These are phyloP conservation scores for Drosophila neonasuta DNA, from an alignment of 2,888 invertebrate species.

Conservation along the genomic window DNA sequence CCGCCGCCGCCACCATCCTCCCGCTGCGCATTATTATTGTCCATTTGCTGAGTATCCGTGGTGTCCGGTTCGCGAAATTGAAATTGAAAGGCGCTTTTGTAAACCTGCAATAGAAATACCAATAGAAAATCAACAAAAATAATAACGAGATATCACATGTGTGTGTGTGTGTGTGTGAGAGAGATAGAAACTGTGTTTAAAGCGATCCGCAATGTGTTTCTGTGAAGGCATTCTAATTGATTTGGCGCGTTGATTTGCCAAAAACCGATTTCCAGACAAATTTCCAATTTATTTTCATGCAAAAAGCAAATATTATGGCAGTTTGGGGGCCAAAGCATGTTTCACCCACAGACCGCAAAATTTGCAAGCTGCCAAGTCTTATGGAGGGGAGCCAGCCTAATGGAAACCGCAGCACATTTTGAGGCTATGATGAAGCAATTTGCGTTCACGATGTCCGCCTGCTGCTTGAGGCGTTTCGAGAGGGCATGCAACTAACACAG, in stretches of 20 bases:
- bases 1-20: constrained; percentile 35
- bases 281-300: constrained; percentile 74
- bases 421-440: constrained; percentile 76
- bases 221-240: constrained; percentile 72
- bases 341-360: constrained; percentile 61
- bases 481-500: constrained; percentile 41
- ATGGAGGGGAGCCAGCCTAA: constrained; percentile 52
- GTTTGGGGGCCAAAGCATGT: constrained; percentile 30
- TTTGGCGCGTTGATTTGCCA: constrained; percentile 64
- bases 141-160: constrained; percentile 40
- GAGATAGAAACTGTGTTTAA: background rate
- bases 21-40: constrained; percentile 60
- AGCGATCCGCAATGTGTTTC: background rate
- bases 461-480: constrained; percentile 64
- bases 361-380: constrained; percentile 68
- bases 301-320: constrained; percentile 70
- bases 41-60: constrained; percentile 69
- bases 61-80: constrained; percentile 81
- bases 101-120: constrained; percentile 66
- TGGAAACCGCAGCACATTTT: constrained; percentile 76
- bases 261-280: constrained; percentile 59
- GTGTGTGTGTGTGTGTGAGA: too few relatives aligned
- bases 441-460: constrained; percentile 62
- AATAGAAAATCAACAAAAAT: constrained; percentile 14
- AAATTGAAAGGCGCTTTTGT: constrained; percentile 81